Percentiles rank a stretch among this genome's conserved stretches.
Conservation (phyloP, 2,797 vertebrate species). For the Phoebastria nigripes region DNA sequence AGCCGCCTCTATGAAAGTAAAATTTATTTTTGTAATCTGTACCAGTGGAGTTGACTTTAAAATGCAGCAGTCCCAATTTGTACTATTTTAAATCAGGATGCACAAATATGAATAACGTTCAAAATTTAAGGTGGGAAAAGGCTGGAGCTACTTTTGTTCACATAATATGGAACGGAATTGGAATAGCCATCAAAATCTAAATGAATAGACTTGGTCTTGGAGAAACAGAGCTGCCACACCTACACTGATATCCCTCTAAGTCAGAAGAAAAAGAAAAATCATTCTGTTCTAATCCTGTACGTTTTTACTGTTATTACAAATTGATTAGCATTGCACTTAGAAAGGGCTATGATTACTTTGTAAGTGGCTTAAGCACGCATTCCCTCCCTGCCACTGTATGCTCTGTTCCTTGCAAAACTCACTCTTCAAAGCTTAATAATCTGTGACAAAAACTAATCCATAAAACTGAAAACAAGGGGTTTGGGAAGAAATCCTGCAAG, state of each 20-base stretch:
- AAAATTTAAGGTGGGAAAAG: background rate
- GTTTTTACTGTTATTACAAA: background rate
- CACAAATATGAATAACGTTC: background rate
- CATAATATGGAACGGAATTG: background rate
- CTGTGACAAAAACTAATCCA: background rate
- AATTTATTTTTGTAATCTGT: background rate
- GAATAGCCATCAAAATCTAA: background rate
- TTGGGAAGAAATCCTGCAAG: background rate
- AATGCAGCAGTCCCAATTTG: background rate
- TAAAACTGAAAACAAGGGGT: background rate
- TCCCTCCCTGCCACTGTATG: background rate
- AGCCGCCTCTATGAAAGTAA: background rate
- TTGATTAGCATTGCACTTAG: background rate
- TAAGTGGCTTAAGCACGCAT: fast-evolving
- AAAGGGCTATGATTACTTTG: background rate
- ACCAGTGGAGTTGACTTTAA: background rate
- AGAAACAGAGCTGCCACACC: background rate
- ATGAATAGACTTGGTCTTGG: background rate
- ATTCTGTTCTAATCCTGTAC: background rate
- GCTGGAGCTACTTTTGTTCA: background rate
- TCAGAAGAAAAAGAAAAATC: background rate
- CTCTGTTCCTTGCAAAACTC: background rate
- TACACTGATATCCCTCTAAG: background rate
- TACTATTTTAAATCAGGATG: background rate
- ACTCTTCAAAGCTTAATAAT: background rate